phyloP scores from a whole-genome alignment of 2,888 invertebrate genomes.

The Octodonta nipae region DNA sequence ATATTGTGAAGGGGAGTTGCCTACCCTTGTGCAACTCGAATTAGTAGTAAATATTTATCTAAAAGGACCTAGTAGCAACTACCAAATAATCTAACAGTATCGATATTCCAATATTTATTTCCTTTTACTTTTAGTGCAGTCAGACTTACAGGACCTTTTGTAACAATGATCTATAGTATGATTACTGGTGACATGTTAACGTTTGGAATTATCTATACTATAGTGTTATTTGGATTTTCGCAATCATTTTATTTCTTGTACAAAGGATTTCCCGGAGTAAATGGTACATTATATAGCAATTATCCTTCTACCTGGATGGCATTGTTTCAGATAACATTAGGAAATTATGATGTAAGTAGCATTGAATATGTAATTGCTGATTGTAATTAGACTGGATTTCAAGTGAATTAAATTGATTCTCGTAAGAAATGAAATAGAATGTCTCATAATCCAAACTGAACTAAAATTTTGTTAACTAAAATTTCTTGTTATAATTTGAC shows the following conservation, averaged over 20 bases:
- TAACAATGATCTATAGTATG: constrained; percentile 99
- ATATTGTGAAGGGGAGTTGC: too few relatives aligned
- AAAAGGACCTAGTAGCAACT: too few relatives aligned
- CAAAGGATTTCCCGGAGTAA: constrained; percentile 73
- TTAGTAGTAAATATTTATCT: too few relatives aligned
- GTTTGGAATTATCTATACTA: constrained; percentile 91
- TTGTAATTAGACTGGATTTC: too few relatives aligned
- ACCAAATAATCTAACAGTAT: too few relatives aligned
- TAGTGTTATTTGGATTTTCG: constrained; percentile 89
- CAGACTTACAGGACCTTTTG: constrained; percentile 91
- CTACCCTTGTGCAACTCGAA: too few relatives aligned
- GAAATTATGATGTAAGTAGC: constrained; percentile 86
- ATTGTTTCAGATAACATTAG: constrained; percentile 90
- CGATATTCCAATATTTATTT: not conserved
- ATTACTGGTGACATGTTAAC: constrained; percentile 97
- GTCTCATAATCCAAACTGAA: too few relatives aligned
- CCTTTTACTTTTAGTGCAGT: constrained; percentile 55
- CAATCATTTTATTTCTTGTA: constrained; percentile 92
- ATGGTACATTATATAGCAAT: constrained; percentile 66
- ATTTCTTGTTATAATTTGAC: too few relatives aligned
- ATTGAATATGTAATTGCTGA: too few relatives aligned
- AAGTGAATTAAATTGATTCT: too few relatives aligned
- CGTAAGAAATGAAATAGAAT: too few relatives aligned
- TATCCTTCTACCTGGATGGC: constrained; percentile 95
- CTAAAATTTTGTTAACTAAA: too few relatives aligned